Conservation (phyloP, 2,888 invertebrate species). For the Julus scanicus region DNA sequence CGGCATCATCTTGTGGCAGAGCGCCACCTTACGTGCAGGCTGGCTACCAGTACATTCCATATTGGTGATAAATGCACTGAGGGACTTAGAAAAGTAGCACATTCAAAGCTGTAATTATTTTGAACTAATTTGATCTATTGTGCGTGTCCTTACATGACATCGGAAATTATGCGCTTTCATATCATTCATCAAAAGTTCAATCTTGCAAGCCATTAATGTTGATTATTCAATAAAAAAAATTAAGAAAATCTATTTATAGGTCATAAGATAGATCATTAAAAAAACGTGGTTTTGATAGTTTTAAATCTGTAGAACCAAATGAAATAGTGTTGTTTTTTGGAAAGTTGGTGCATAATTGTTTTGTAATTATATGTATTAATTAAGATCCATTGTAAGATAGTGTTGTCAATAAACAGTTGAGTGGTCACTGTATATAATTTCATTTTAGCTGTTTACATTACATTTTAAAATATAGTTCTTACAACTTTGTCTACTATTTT, state of each 20-base stretch:
- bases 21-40: slow-evolving; percentile 7
- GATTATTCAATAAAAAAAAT: slow-evolving; percentile 2
- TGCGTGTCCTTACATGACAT: not conserved
- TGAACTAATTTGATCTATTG: slow-evolving; percentile 11
- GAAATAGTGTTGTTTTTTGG: not conserved
- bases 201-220: not conserved
- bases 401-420: not conserved
- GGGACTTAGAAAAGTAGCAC: not conserved
- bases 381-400: not conserved
- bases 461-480: too few species aligned
- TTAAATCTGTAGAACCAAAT: not conserved
- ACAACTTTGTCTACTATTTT: too few species aligned
- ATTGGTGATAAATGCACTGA: slow-evolving; percentile 27
- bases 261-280: not conserved
- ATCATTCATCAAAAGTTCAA: not conserved
- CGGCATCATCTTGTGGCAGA: not conserved
- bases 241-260: not conserved
- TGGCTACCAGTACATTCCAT: slow-evolving; percentile 37
- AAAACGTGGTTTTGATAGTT: not conserved
- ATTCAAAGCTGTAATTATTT: slow-evolving; percentile 6
- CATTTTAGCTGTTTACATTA: not conserved
- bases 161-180: not conserved
- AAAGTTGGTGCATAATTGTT: slow-evolving; percentile 25
- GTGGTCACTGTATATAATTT: not conserved
- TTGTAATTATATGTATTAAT: not conserved